Base-by-base conservation (phyloP, 1,140 invertebrate genomes). In the Chironomus striatipennis region DNA sequence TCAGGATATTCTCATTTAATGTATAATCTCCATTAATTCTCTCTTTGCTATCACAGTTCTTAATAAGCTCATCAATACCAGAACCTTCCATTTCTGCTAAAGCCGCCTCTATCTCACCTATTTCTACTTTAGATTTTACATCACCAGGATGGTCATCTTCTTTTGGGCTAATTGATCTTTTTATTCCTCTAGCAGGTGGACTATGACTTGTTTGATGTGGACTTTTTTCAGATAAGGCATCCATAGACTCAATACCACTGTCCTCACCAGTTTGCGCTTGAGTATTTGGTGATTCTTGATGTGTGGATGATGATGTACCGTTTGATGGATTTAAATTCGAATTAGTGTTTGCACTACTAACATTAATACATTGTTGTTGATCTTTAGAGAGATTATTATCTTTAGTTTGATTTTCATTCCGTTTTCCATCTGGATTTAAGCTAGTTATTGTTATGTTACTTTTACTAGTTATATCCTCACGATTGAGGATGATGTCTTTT, bases 161-260 rank as follows among this genome's bases (percentile, higher is more conserved):
- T 73, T 43, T 73, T 34, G 70, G 74, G 47, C 70, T 74, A 15
- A 70, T 24, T 12, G 57, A 57, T 18, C 57, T 74, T 72, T 75
- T 73, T 3, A 43, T 12, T 1, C 81, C 80, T 15, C 78, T 77
- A n/a, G 79, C 79, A 76, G 78, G 80, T 74, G 79, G 79, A 42
- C 87, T 88, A 77, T 88, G 87, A 74, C 86, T 86, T 42, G 87
- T 90, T 80, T 95, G 93, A 80, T 95, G 94, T 3, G 93, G 94
- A 76, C 92, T 94, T 80, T 96, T 96, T 79, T 96, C 94, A 21
- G 93, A 95, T 4, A 95, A 81, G 2, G 94, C 93, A 79, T 96
- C 94, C 93, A 95, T 95, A 6, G 93, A 95, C 80, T 96, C 94
- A 18, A 96, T 95, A 2, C 94, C 93, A 64, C 93, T 95, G 83